Evolutionary conservation across 2,113 vertebrate species (phyloP).

Genomic region (Leptocoma aspasia): DNA sequence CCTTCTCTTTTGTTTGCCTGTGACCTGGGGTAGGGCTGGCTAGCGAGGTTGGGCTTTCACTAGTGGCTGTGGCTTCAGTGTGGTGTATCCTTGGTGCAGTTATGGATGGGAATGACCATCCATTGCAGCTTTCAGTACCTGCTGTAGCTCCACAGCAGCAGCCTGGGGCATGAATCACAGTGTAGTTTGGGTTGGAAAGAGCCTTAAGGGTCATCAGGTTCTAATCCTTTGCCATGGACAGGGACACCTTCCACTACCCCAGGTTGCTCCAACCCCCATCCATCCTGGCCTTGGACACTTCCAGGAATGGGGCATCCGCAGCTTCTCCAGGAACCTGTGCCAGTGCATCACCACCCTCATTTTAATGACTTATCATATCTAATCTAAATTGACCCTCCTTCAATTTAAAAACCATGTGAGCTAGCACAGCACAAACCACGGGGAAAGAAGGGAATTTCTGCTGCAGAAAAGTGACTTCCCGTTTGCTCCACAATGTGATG

Average conservation of each 20-base stretch:
- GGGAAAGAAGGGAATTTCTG: neutral
- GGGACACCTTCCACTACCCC: neutral
- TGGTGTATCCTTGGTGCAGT: neutral
- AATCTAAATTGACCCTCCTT: neutral
- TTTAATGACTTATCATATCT: no score
- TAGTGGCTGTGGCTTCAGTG: neutral
- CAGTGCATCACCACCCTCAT: neutral
- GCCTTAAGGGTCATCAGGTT: no score
- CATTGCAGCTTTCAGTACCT: neutral
- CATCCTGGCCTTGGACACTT: neutral
- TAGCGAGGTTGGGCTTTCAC: rapidly evolving
- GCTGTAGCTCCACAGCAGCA: neutral
- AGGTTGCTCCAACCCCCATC: neutral
- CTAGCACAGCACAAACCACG: neutral
- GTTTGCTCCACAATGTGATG: neutral
- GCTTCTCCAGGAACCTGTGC: neutral
- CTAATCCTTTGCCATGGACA: rapidly evolving
- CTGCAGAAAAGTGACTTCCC: neutral
- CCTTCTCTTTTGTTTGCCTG: neutral
- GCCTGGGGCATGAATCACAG: neutral
- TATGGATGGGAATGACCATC: neutral
- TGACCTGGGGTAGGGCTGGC: neutral
- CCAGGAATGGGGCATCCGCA: neutral
- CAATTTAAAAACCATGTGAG: neutral
- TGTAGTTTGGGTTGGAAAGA: neutral